Conservation (phyloP, 1,140 invertebrate species). For the Propsilocerus akamusi region DNA sequence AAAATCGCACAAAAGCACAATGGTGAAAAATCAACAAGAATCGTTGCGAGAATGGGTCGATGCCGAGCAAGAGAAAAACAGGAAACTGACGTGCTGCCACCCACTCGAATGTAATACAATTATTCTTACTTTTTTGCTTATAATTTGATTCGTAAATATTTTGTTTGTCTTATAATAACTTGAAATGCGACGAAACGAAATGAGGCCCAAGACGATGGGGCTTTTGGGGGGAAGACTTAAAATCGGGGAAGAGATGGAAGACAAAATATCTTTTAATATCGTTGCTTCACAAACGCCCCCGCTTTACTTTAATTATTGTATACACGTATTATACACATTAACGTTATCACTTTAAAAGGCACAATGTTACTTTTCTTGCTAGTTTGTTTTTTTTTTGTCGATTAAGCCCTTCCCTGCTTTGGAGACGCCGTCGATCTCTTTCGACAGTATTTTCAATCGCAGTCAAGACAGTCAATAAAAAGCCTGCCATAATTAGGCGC, state of each 20-base stretch:
- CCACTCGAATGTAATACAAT: too few relatives aligned
- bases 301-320: neutral
- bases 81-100: neutral
- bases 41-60: too few relatives aligned
- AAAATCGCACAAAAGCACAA: neutral
- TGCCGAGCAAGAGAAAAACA: too few relatives aligned
- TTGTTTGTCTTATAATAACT: neutral
- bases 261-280: neutral
- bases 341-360: neutral
- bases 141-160: slow-evolving; percentile 1
- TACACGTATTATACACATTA: too few relatives aligned
- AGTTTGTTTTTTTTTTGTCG: neutral
- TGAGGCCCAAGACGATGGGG: neutral
- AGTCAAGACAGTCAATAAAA: too few relatives aligned
- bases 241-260: neutral
- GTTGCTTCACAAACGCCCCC: neutral
- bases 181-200: neutral
- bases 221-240: neutral
- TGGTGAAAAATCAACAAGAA: too few relatives aligned
- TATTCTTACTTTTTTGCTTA: neutral
- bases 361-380: neutral
- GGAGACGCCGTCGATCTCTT: too few relatives aligned
- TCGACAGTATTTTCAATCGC: too few relatives aligned
- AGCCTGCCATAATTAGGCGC: too few relatives aligned
- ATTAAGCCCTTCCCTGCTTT: neutral